Evolutionary conservation across 2,888 invertebrate species (phyloP).

Genomic region (Dastarcus helophoroides): DNA sequence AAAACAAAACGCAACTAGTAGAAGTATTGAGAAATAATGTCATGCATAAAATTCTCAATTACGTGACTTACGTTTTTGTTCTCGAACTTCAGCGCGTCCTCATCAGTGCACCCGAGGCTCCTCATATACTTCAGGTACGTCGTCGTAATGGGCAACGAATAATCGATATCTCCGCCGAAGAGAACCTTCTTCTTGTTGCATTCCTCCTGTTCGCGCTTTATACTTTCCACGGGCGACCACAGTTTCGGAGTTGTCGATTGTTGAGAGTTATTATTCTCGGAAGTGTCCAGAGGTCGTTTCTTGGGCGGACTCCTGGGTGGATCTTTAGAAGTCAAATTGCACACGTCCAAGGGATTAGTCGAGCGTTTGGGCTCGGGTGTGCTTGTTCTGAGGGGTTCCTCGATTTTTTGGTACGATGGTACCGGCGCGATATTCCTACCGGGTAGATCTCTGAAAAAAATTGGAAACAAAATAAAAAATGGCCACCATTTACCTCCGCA

Average conservation of each 20-base stretch:
- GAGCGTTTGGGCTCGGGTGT: slow-evolving; percentile 34
- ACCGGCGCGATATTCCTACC: slow-evolving; percentile 16
- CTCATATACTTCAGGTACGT: slow-evolving; percentile 79
- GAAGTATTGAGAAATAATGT: slow-evolving; percentile 31
- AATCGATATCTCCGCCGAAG: slow-evolving; percentile 52
- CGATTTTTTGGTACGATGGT: slow-evolving; percentile 19
- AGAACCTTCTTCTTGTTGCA: slow-evolving; percentile 21
- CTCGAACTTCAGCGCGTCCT: slow-evolving; percentile 48
- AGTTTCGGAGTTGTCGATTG: slow-evolving; percentile 44
- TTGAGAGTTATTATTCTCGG: slow-evolving; percentile 33
- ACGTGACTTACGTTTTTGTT: slow-evolving; percentile 44
- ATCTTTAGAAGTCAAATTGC: slow-evolving; percentile 50
- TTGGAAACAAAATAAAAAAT: too few species aligned
- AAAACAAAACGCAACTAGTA: slow-evolving; percentile 18
- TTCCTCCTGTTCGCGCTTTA: slow-evolving; percentile 29
- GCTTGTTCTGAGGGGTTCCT: slow-evolving; percentile 21
- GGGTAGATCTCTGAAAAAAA: slow-evolving; percentile 11
- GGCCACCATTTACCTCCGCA: too few species aligned
- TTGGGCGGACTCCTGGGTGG: slow-evolving; percentile 43
- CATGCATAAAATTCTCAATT: slow-evolving; percentile 33
- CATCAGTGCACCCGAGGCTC: slow-evolving; percentile 53
- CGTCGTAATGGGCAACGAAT: slow-evolving; percentile 80
- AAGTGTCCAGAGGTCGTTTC: slow-evolving; percentile 36
- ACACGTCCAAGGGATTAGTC: slow-evolving; percentile 51
- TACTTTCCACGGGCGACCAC: slow-evolving; percentile 45